These are phyloP conservation scores for Hypercompe scribonia DNA, from an alignment of 2,888 invertebrate species.

Conservation along the genomic window DNA sequence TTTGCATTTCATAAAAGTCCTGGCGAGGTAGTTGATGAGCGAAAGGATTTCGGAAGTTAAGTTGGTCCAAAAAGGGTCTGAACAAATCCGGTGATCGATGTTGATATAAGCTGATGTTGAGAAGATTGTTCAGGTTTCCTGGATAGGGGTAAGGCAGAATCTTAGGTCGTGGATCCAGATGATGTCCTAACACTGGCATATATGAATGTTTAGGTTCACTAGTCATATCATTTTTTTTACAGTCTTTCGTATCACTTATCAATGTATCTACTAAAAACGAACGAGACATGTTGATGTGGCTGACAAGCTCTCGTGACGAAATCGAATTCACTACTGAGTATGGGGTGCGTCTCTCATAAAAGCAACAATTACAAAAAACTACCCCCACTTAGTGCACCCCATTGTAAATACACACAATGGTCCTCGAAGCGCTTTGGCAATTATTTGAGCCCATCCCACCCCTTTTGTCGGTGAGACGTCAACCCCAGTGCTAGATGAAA, in stretches of 20 bases:
- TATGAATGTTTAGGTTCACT: slow-evolving; percentile 76
- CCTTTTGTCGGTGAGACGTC: slow-evolving; percentile 83
- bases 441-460: slow-evolving; percentile 85
- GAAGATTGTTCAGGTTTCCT: slow-evolving; percentile 88
- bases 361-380: slow-evolving; percentile 86
- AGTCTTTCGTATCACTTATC: slow-evolving; percentile 88
- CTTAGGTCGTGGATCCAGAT: slow-evolving; percentile 75
- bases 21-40: slow-evolving; percentile 78
- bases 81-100: slow-evolving; percentile 81
- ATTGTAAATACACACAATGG: slow-evolving; percentile 85
- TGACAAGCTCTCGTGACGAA: slow-evolving; percentile 54
- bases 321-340: slow-evolving; percentile 72
- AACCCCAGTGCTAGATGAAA: slow-evolving; percentile 80
- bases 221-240: slow-evolving; percentile 69
- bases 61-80: slow-evolving; percentile 80
- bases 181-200: slow-evolving; percentile 70
- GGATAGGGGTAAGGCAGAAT: slow-evolving; percentile 89
- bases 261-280: slow-evolving; percentile 94
- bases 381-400: slow-evolving; percentile 85
- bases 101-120: slow-evolving; percentile 88
- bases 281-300: slow-evolving; percentile 89
- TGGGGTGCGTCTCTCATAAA: slow-evolving; percentile 68
- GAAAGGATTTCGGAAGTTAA: slow-evolving; percentile 79
- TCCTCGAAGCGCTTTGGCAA: slow-evolving; percentile 86
- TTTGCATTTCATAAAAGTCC: slow-evolving; percentile 67